Evolutionary conservation across 2,888 invertebrate genomes (phyloP), one percentile per base, ranked within the genome.

Genomic region (Bombylius major): DNA sequence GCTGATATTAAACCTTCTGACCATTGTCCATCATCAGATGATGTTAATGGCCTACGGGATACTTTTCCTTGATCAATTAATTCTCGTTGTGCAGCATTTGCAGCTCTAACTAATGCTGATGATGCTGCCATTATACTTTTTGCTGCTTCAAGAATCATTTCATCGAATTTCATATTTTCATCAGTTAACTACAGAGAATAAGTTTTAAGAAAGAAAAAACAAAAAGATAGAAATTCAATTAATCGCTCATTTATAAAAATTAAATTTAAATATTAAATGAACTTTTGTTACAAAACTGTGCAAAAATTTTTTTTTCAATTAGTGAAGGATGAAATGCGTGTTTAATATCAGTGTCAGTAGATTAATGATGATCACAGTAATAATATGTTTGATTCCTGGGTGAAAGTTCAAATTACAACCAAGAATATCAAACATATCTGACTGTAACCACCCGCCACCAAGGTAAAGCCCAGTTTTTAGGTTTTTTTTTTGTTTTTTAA

Each of bases 401-500:
- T 91, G 93, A 86, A 70, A 68, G 80, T 78, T 69, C 77, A 77
- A 78, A 69, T 78, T 80, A 91, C 94, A 96, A 98, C 97, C 98
- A 98, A 98, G 97, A 97, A 97, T 98, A 98, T 96, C 97, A 98
- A 98, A 98, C 98, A 98, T 98, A 98, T 98, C 97, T 96, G 77
- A 88, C 83, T 79, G 86, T 77, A 78, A 80, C 65, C 53, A 59
- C 36, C 57, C 60, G 53, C 57, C 58, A 59, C 60, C 59, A 55
- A n/a, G 45, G 11, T 39, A 6, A 34, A 45, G 42, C 32, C 23
- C 23, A 23, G 23, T 23, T 23, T 23, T 23, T 23, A 23, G 23
- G 23, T 23, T 23, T 23, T 23, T 23, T 23, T 23, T 23, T 23
- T 23, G 23, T 23, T 23, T 23, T 23, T 23, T 23, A 23, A 23